These are phyloP conservation scores for Erynnis tages DNA, from an alignment of 2,888 invertebrate species.

Conservation along the genomic window DNA sequence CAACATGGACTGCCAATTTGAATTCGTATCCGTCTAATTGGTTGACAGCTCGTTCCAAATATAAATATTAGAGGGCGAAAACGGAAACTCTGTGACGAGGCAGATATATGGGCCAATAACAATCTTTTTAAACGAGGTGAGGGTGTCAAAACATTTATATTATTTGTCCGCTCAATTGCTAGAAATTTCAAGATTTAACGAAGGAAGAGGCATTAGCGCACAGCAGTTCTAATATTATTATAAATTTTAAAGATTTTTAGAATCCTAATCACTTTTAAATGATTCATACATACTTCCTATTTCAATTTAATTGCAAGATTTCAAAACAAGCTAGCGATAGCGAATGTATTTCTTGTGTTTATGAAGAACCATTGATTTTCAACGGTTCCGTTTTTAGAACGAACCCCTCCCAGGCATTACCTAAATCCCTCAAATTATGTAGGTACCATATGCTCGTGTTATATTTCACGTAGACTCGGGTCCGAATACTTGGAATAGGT, in stretches of 20 bases:
- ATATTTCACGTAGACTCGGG: conserved; percentile 60
- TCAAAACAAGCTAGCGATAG: too few species aligned
- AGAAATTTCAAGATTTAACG: too few species aligned
- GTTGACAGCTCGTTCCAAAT: conserved; percentile 62
- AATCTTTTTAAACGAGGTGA: neutral
- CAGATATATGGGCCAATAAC: conserved; percentile 28
- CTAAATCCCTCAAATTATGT: conserved; percentile 54
- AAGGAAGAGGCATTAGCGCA: too few species aligned
- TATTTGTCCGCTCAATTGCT: too few species aligned
- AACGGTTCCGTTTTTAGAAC: too few species aligned
- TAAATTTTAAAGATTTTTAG: too few species aligned
- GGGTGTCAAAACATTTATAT: neutral
- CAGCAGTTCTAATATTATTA: too few species aligned
- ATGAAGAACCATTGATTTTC: too few species aligned
- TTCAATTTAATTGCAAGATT: too few species aligned
- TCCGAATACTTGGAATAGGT: conserved; percentile 61
- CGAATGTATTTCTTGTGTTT: too few species aligned
- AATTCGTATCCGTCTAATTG: conserved; percentile 58
- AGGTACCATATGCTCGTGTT: conserved; percentile 54
- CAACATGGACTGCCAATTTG: conserved; percentile 70
- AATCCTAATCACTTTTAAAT: conserved; percentile 1
- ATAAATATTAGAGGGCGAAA: conserved; percentile 57
- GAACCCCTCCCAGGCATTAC: conserved; percentile 41
- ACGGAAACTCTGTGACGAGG: conserved; percentile 49
- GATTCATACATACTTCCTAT: too few species aligned